Evolutionary conservation across 2,888 invertebrate genomes (phyloP), one percentile per base, ranked within the genome.

Genomic region (Drosophila affinis): DNA sequence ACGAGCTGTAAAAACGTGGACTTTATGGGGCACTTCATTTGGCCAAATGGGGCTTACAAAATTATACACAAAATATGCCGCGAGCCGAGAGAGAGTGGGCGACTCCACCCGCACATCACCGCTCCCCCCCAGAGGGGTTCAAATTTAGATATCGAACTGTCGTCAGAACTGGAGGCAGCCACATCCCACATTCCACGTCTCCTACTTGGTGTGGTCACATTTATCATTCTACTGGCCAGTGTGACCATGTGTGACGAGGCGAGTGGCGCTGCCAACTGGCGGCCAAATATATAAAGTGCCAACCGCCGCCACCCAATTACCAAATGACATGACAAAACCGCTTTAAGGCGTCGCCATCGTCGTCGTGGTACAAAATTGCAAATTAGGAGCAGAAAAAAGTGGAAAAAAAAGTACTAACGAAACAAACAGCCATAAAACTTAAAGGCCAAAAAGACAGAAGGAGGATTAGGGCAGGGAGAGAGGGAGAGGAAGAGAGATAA

Each of bases 251-350:
- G 64, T 51, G 60, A 57, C 52, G 27, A 47, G 68, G 21, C 3
- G 21, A 21, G 18, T 18, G 67, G 81, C 51, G 71, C 72, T 81
- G 80, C 76, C 77, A 80, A 70, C 74, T 76, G 76, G 45, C 75
- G 63, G 63, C 68, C 57, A 61, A 75, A 82, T 74, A 88, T 86
- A 90, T 88, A 90, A 90, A 87, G 91, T 91, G 91, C 87, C 90
- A 91, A 91, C 90, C 91, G 87, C 91, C 90, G 90, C 87, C 91
- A 91, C 91, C 89, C 90, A 90, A 91, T 91, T 90, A 87, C 85
- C 81, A 83, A 91, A 91, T 87, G 91, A 90, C 81, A 90, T 88
- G 90, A 87, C 86, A 85, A 91, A 90, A 91, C 90, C 89, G 88
- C 88, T 88, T 77, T 81, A 79, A 81, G 87, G 87, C 87, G 87